A percentile compares a stretch with the other conserved stretches of the same genome.
These are phyloP conservation scores for Megalopta genalis DNA, from an alignment of 1,140 invertebrate genomes.

Conservation along the genomic window DNA sequence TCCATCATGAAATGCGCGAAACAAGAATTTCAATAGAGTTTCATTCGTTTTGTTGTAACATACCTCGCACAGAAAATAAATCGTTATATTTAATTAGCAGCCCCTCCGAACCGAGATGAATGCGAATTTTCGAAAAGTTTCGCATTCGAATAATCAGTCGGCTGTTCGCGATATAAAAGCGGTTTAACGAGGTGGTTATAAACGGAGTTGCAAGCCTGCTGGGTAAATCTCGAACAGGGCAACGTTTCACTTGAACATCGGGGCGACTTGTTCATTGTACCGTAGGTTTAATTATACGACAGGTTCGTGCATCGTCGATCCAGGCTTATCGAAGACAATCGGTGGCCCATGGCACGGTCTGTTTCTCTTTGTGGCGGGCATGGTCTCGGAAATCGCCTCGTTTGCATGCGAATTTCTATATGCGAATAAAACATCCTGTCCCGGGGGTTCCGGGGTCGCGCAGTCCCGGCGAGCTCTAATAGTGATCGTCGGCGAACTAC, in stretches of 20 bases:
- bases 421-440: constrained; percentile 30
- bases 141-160: not conserved
- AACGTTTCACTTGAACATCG: constrained; percentile 9
- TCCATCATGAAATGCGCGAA: too few relatives aligned
- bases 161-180: not conserved
- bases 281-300: constrained; percentile 41
- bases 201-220: too few relatives aligned
- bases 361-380: constrained; percentile 25
- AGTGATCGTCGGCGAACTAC: not conserved
- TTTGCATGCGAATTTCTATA: constrained; percentile 48
- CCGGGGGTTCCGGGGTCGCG: not conserved
- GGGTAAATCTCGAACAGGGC: not conserved
- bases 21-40: too few relatives aligned
- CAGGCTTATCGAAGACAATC: constrained; percentile 41
- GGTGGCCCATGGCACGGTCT: constrained; percentile 9
- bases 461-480: not conserved
- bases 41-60: too few relatives aligned
- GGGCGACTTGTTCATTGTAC: constrained; percentile 32
- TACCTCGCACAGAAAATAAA: too few relatives aligned
- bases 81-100: too few relatives aligned
- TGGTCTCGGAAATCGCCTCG: constrained; percentile 14
- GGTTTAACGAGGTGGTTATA: not conserved
- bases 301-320: constrained; percentile 13
- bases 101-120: too few relatives aligned
- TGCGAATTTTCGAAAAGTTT: too few relatives aligned